phyloP scores from a whole-genome alignment of 2,113 vertebrate species.

The Mellivora capensis region DNA sequence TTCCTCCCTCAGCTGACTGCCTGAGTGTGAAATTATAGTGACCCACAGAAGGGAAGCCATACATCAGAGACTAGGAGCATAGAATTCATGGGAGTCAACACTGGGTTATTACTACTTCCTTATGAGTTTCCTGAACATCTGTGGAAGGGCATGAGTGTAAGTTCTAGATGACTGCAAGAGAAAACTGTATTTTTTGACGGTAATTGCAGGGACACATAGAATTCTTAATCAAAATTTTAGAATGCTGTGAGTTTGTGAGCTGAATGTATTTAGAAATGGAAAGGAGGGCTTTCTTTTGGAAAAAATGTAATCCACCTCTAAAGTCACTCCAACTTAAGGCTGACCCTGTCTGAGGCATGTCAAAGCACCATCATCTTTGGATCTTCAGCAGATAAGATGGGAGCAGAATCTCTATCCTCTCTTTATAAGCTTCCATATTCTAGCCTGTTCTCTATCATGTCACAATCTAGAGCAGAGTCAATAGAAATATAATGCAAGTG shows the following conservation, averaged over 20 bases:
- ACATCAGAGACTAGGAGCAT: not conserved
- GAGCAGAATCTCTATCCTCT: not conserved
- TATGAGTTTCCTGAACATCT: not conserved
- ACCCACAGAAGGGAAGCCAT: not conserved
- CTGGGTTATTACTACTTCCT: not conserved
- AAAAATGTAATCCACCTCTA: not conserved
- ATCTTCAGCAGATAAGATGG: not conserved
- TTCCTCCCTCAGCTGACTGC: not conserved
- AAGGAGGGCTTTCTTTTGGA: not conserved
- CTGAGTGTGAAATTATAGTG: not conserved
- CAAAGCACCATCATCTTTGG: not conserved
- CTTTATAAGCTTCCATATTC: not conserved
- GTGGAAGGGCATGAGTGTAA: not conserved
- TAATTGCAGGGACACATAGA: not conserved
- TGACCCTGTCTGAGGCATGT: not conserved
- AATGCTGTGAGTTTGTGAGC: not conserved
- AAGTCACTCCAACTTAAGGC: not conserved
- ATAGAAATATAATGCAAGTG: not conserved
- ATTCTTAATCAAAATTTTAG: conserved; percentile 15
- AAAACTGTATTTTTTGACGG: not conserved
- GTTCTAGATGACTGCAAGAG: not conserved
- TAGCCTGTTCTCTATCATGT: not conserved
- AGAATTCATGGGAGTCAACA: not conserved
- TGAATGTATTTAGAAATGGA: not conserved
- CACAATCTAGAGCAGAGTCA: not conserved